Evolutionary conservation across 2,113 vertebrate species (phyloP), one percentile per base, ranked within the genome.

Genomic region (Dicerorhinus sumatrensis): DNA sequence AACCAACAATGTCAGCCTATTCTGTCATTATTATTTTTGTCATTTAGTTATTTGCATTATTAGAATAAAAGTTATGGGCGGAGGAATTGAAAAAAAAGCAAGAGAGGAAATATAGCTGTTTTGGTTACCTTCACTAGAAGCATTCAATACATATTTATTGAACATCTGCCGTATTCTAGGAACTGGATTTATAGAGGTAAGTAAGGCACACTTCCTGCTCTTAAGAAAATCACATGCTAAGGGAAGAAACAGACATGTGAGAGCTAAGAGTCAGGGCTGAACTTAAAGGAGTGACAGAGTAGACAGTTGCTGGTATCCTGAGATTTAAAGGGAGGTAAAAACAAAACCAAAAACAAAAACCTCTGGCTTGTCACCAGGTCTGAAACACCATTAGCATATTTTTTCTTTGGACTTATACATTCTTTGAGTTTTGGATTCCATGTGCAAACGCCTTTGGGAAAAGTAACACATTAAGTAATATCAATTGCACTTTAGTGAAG

Each of bases 21-120:
- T 94, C 23, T 84, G 18, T 88, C 33, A 86, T 86, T 75, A 58
- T 56, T 92, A 83, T 73, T 54, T 29, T 94, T 94, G 29, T 62
- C 25, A 33, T 86, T 89, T 77, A 39, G 18, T 86, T 87, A 36
- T 96, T 89, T 76, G 51, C 20, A 76, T 75, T 58, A 56, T 82
- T 62, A 79, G 42, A 83, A 79, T 83, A 80, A 90, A 89, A 27
- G 31, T 48, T 86, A 25, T 60, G 8, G 42, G 39, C 83, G 39
- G 21, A 83, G 58, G 20, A 73, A 31, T 62, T 9, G 2, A 25
- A 77, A 88, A 6, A 25, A 8, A 67, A 77, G 33, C 18, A 65
- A 54, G 21, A 16, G 3, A 29, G 12, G 36, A 79, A 83, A 88
- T 93, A n/a, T 48, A 33, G n/a, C 12, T 83, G 25, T 82, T 76